Base-by-base conservation (phyloP, 2,113 vertebrate genomes). In the Austrofundulus limnaeus region DNA sequence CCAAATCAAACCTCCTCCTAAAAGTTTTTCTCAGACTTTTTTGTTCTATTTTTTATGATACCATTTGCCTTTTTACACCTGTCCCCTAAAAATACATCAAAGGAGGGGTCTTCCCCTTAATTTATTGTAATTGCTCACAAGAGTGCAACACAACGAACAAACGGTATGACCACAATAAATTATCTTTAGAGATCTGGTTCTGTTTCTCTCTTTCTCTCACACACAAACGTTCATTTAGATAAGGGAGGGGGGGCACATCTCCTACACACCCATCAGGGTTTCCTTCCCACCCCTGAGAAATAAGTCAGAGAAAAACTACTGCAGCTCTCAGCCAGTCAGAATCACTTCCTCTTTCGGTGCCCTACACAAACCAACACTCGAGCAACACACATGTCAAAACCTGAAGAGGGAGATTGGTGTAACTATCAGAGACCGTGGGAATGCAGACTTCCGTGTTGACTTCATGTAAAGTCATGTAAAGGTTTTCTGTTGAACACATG, bases 281-380 rank as follows among this genome's bases (percentile, higher is more conserved):
- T 80, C 70, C 81, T 77, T 66, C 57, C 64, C 52, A 63, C 66
- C 45, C 56, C 9, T 25, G 2, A 5, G 56, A 55, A 47, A 70
- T 81, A 75, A 86, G 75, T 86, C 84, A 86, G 58, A 80, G 57
- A 68, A 62, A 34, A 68, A 25, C 52, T 48, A 42, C 60, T 59
- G 25, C 72, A 61, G 25, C 61, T 64, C 47, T 60, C 17, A 31
- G 46, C 64, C 77, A 83, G 66, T 74, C 66, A 77, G 37, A 66
- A 25, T 61, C 58, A 43, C 61, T 78, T 84, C 79, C 77, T 41
- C 55, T 70, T 73, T 73, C 66, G 11, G 0, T 16, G 17, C 19
- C 12, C 52, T 14, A 41, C 14, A n/a, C 9, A 57, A 19, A 21
- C 1, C 1, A 1, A 59, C 17, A 34, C 1, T 50, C n/a, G n/a